Base-by-base conservation (phyloP, 2,888 invertebrate genomes). In the Epinotia bilunana region DNA sequence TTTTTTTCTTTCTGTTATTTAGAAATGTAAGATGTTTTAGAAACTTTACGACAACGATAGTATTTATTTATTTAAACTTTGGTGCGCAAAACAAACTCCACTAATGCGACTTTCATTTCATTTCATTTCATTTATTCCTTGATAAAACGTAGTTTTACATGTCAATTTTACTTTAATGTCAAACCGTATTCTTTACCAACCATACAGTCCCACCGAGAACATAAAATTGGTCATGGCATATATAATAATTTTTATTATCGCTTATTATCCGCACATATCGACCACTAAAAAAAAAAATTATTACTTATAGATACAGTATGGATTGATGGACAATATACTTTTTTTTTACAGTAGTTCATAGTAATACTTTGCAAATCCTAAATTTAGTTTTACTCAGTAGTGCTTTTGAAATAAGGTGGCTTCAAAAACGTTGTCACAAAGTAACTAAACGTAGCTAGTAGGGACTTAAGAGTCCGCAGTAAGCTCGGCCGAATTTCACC, bases 1-100 rank as follows among this genome's bases (percentile, higher is more conserved):
- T 77, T 80, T 79, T 79, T 80, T 73, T 78, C 65, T 77, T 77
- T 78, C 79, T 78, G 79, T 77, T 75, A 70, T 74, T 73, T 65
- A 33, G 65, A 72, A 72, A 69, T 23, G 70, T 64, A 74, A 65
- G 74, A 74, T 65, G 74, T 70, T 74, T 69, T 65, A 74, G 74
- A 65, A 68, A 57, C 11, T 68, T 68, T 63, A 68, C 61, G 62
- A 23, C 39, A 39, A 58, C 49, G 5, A 13, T 46, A 13, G 53
- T 53, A n/a, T 53, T 7, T 53, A 53, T 53, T 53, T 53, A 53
- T 53, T 53, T 13, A 53, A 53, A 53, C 7, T 16, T 49, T 53
- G 53, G 6, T 53, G n/a, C 16, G 16, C 49, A n/a, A 16, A 49
- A 49, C 16, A 3, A 49, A 16, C 16, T 49, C 16, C 49, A 6